phyloP scores from a whole-genome alignment of 2,888 invertebrate genomes.

The Frankliniella intonsa region DNA sequence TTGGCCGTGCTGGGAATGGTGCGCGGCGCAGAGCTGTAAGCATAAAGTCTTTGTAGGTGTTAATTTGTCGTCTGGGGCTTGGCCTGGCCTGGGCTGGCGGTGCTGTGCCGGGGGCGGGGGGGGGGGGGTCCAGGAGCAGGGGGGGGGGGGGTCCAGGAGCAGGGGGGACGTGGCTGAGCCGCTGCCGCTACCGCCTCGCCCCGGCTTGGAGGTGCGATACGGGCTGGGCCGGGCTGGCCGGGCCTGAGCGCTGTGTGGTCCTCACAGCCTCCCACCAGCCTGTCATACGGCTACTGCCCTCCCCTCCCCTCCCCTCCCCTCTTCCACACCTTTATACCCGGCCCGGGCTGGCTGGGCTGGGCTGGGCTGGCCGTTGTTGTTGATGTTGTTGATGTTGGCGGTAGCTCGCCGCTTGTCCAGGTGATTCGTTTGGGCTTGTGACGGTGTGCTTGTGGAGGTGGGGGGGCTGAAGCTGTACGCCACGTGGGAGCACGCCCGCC shows the following conservation, averaged over 20 bases:
- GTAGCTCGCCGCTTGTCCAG: neutral
- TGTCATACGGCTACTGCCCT: neutral
- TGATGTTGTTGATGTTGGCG: neutral
- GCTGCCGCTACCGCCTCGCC: no score
- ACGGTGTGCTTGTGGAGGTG: no score
- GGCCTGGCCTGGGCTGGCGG: no score
- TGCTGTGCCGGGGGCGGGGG: no score
- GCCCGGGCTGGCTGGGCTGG: neutral
- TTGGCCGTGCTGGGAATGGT: no score
- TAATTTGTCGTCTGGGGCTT: neutral
- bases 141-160: no score
- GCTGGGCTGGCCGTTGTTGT: neutral
- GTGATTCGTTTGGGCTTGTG: neutral
- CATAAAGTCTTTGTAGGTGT: conserved; percentile 21
- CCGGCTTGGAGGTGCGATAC: neutral
- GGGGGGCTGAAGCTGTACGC: no score
- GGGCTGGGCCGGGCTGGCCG: no score
- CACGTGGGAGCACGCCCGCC: no score
- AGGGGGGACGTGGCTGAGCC: no score
- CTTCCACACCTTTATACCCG: neutral
- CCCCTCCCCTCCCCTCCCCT: neutral
- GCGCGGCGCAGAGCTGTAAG: neutral
- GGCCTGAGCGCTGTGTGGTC: conserved; percentile 11
- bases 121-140: no score
- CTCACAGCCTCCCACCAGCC: neutral